phyloP scores from a whole-genome alignment of 2,113 vertebrate genomes.

The Oostethus manadensis region DNA sequence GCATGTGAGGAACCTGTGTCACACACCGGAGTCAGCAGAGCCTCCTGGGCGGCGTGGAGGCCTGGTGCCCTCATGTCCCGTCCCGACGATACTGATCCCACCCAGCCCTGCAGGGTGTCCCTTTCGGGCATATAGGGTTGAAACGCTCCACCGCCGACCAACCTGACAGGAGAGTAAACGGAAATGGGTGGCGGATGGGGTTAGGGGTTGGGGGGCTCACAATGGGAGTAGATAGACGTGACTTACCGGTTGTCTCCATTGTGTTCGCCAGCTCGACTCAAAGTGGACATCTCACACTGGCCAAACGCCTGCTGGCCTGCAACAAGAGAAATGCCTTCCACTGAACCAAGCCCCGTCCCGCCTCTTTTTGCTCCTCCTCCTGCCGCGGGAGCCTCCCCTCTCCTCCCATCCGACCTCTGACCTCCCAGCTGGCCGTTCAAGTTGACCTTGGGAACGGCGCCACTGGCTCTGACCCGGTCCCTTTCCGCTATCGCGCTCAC shows the following conservation, averaged over 20 bases:
- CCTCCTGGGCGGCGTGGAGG: conserved; percentile 66
- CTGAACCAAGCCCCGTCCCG: conserved; percentile 73
- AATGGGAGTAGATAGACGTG: background rate
- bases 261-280: conserved; percentile 73
- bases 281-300: conserved; percentile 72
- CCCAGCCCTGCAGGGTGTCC: conserved; percentile 65
- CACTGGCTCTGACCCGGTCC: conserved; percentile 68
- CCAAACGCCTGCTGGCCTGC: conserved; percentile 87
- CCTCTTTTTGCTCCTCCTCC: conserved; percentile 53
- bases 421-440: conserved; percentile 88
- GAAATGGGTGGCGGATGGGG: background rate
- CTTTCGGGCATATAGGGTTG: conserved; percentile 71
- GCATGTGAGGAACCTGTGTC: conserved; percentile 69
- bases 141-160: conserved; percentile 67
- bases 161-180: conserved; percentile 25
- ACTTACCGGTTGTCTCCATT: conserved; percentile 83
- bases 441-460: conserved; percentile 75
- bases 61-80: conserved; percentile 46
- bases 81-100: conserved; percentile 55
- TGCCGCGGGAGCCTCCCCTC: conserved; percentile 59
- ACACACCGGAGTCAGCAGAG: conserved; percentile 71
- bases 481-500: conserved; percentile 42
- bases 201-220: too few species aligned
- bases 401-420: conserved; percentile 90
- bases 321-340: conserved; percentile 90